Percentiles rank a stretch among this genome's conserved stretches.
These are phyloP conservation scores for Nemotelus pantherinus DNA, from an alignment of 2,888 invertebrate genomes.

Conservation along the genomic window DNA sequence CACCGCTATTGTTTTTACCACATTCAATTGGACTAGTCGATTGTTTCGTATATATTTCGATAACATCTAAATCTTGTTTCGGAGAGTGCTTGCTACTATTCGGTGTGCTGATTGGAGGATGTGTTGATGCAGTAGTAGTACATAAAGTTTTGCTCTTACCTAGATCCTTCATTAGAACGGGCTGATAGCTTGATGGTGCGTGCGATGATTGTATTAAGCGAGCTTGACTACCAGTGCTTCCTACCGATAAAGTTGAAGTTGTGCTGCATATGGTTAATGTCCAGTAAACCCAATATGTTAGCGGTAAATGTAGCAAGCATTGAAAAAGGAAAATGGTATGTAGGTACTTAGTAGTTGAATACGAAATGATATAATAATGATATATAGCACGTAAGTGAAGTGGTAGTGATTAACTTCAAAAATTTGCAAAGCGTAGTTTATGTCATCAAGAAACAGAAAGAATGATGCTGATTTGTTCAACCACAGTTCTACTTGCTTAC, in stretches of 20 bases:
- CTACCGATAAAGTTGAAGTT: constrained; percentile 92
- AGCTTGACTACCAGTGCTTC: constrained; percentile 92
- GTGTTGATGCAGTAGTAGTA: constrained; percentile 53
- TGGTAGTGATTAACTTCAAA: too few relatives aligned
- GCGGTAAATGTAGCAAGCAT: too few relatives aligned
- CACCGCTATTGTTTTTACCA: constrained; percentile 53
- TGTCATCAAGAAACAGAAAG: too few relatives aligned
- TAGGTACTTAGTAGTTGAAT: too few relatives aligned
- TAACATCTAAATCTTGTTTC: constrained; percentile 63
- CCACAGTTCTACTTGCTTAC: constrained; percentile 61
- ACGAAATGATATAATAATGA: too few relatives aligned
- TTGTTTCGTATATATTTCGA: constrained; percentile 63
- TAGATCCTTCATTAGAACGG: constrained; percentile 86
- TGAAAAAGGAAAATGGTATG: too few relatives aligned
- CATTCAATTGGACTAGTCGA: constrained; percentile 54
- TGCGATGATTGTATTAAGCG: constrained; percentile 93
- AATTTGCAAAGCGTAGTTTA: too few relatives aligned
- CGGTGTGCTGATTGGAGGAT: constrained; percentile 24
- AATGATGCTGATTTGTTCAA: too few relatives aligned
- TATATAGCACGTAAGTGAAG: too few relatives aligned
- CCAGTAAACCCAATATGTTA: background rate
- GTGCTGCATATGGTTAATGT: constrained; percentile 71
- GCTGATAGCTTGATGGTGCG: constrained; percentile 91
- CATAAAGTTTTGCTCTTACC: constrained; percentile 72
- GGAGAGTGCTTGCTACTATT: constrained; percentile 57